phyloP scores from a whole-genome alignment of 2,888 invertebrate species.

The Pycnomerus fuliginosus region DNA sequence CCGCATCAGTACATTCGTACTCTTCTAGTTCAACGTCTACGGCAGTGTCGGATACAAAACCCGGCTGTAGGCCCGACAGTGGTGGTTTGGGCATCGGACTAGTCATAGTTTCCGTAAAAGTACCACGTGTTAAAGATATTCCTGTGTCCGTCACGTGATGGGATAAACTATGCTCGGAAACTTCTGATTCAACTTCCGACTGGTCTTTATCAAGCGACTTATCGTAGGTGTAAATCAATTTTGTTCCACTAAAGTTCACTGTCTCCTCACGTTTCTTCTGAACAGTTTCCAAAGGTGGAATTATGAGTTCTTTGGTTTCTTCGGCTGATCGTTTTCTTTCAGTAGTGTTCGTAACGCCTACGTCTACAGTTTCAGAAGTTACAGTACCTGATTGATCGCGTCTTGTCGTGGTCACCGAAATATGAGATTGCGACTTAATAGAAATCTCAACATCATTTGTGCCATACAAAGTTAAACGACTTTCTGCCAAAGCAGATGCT shows the following conservation, averaged over 20 bases:
- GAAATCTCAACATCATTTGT: conserved; percentile 59
- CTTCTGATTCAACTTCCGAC: conserved; percentile 47
- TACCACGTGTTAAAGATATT: conserved; percentile 56
- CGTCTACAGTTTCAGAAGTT: conserved; percentile 54
- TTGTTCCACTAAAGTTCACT: conserved; percentile 56
- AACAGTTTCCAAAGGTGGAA: conserved; percentile 43
- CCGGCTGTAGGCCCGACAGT: conserved; percentile 49
- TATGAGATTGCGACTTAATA: conserved; percentile 57
- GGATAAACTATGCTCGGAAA: conserved; percentile 55
- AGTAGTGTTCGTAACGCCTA: conserved; percentile 52
- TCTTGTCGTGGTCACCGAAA: conserved; percentile 53
- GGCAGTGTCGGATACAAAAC: conserved; percentile 53
- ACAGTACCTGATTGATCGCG: conserved; percentile 52
- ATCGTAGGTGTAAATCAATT: conserved; percentile 56
- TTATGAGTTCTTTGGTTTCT: conserved; percentile 45
- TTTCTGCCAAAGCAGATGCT: conserved; percentile 56
- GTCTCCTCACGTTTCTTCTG: conserved; percentile 55
- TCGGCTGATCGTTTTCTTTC: conserved; percentile 46
- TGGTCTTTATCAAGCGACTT: conserved; percentile 41
- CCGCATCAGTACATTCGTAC: conserved; percentile 58
- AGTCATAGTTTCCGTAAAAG: conserved; percentile 53
- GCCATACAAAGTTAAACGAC: conserved; percentile 56
- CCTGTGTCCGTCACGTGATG: conserved; percentile 59
- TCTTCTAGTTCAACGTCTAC: conserved; percentile 52
- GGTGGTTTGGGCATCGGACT: conserved; percentile 50